Base-by-base conservation (phyloP, 2,113 vertebrate genomes). In the Psephotus haematonotus region DNA sequence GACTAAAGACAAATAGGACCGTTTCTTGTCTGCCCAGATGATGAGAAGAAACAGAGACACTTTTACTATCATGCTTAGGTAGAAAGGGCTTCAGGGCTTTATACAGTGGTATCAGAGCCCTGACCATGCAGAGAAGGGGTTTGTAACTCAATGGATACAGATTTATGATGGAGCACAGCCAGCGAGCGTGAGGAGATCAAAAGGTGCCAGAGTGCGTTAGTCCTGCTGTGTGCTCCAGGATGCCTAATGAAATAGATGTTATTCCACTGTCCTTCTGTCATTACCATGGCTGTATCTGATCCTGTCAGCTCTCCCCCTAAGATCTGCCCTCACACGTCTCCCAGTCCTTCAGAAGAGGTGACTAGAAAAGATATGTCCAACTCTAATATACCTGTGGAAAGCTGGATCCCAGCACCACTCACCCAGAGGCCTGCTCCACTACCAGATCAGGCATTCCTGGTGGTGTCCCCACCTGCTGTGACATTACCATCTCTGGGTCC, bases 371-470 rank as follows among this genome's bases (percentile, higher is more conserved):
- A 57, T 27, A 72, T 27, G 63, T 4, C 43, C 37, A 44, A 39
- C 9, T 41, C 29, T 62, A 83, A 33, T 1, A 69, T 2, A 12
- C 35, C 55, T 70, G 53, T 11, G 46, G 23, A 43, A 91, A 43
- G 24, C 5, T 8, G n/a, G 17, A 75, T 28, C 4, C n/a, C 47
- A 84, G 28, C 29, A 88, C 6, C 35, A 95, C 98, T 97, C 91
- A 99, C 99, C 99, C 99, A 1, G 98, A 97, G 17, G 98, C 97
- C 47, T 99, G 99, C 84, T 99, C 99, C 74, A 99, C 99, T 88
- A 99, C 99, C 92, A 99, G 98, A 74, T 99, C 99, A 15, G 99
- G 99, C 99, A 99, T 99, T 95, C 99, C 99, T 1, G 98, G 98
- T 2, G 98, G 97, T 0, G 98, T 98, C 10, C 98, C 96, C 2